Percentiles rank a stretch among this genome's conserved stretches.
Conservation (phyloP, 1,140 invertebrate genomes). For the Diabrotica virgifera region DNA sequence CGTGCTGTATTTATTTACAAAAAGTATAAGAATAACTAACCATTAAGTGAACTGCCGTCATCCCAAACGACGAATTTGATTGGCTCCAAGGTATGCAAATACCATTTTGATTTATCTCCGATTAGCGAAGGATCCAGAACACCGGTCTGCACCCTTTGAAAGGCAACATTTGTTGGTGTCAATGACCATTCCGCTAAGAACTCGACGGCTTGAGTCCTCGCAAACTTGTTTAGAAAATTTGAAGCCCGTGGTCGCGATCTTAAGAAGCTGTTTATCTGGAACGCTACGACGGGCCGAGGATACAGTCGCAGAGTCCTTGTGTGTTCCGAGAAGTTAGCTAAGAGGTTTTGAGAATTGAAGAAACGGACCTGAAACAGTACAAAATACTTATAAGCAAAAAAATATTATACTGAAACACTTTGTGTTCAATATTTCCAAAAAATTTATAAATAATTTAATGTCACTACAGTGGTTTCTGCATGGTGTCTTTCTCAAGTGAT, state of each 20-base stretch:
- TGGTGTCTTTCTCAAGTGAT: too few relatives aligned
- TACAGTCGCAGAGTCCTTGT: slow-evolving; percentile 94
- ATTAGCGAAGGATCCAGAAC: slow-evolving; percentile 92
- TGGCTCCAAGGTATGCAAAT: slow-evolving; percentile 79
- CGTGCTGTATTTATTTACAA: too few relatives aligned
- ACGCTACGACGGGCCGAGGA: slow-evolving; percentile 96
- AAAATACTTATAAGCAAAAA: too few relatives aligned
- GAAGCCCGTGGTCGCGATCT: slow-evolving; percentile 85
- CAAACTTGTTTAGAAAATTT: slow-evolving; percentile 87
- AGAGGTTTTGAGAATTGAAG: slow-evolving; percentile 95
- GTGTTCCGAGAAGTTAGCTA: slow-evolving; percentile 97
- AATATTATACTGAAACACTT: too few relatives aligned
- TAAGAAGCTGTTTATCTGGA: slow-evolving; percentile 97
- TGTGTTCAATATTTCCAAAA: too few relatives aligned
- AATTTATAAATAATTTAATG: too few relatives aligned
- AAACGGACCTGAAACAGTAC: slow-evolving; percentile 74
- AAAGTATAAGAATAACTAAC: slow-evolving; percentile 36
- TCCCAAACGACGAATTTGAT: slow-evolving; percentile 92
- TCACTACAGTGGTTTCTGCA: too few relatives aligned
- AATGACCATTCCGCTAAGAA: slow-evolving; percentile 98
- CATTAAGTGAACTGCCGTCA: slow-evolving; percentile 75
- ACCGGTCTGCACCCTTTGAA: slow-evolving; percentile 93
- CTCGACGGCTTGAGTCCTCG: slow-evolving; percentile 93
- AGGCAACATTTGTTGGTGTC: slow-evolving; percentile 95
- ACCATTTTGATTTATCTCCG: slow-evolving; percentile 97